Evolutionary conservation across 2,888 invertebrate species (phyloP), one percentile per base, ranked within the genome.

Genomic region (Steinernema carpocapsae): DNA sequence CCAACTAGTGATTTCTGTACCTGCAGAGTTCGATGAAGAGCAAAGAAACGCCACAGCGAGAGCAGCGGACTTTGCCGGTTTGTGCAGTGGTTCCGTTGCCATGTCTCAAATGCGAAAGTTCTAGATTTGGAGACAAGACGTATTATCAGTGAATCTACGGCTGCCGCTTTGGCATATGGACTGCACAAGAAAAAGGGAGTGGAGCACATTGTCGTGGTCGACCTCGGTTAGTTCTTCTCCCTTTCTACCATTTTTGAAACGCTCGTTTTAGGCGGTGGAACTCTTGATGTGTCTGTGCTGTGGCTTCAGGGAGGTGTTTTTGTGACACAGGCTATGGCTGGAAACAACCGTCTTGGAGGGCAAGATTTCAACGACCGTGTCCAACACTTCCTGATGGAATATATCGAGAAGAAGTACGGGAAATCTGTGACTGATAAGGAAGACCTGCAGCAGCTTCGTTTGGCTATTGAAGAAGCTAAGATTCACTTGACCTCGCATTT

Each of bases 91-190:
- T 71, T 70, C 56, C 14, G 37, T 70, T 19, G n/a, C n/a, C n/a
- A n/a, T 10, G 52, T 52, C 32, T 43, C n/a, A 6, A 37, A 37
- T 37, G 4, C 10, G 37, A 10, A 19, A 71, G 4, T 77, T 82
- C 4, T 77, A 88, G 89, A 89, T 52, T 77, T 90, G 76, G 88
- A 89, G 74, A 88, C 89, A 1, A 82, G 88, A 59, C 80, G 90
- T 42, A 85, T 90, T 14, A 89, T 90, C 78, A 90, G 88, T 77
- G 90, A 90, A 79, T 90, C 90, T 7, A 90, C 90, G 26, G 90
- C 90, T 1, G 90, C 90, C 7, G 89, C 90, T 1, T 81, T 90
- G 76, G 89, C 90, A 0, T 90, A 90, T 83, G 90, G 90, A 3
- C 85, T 90, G 12, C 89, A 90, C 80, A 89, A 88, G 77, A 89